Conservation (phyloP, 1,140 invertebrate species). For the Yoshiicerus persimilis region DNA sequence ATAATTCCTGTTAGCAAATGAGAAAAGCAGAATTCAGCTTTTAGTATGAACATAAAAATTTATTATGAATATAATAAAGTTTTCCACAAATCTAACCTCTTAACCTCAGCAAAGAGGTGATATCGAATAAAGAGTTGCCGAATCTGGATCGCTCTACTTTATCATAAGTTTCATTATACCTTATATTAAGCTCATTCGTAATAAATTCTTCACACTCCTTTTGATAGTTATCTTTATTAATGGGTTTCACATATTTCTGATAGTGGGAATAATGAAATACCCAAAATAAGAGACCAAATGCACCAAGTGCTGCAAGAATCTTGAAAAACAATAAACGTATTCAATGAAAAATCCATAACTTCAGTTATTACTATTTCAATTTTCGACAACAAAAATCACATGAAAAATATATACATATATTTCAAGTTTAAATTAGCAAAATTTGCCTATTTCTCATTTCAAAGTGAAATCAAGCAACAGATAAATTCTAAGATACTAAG, state of each 20-base stretch:
- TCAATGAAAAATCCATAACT: too few species aligned
- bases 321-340: too few species aligned
- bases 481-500: background rate
- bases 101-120: background rate
- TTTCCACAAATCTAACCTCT: background rate
- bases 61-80: background rate
- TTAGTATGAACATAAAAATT: too few species aligned
- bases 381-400: background rate
- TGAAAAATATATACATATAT: background rate
- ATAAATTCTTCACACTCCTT: background rate
- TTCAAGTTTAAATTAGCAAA: background rate
- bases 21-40: too few species aligned
- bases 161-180: too few species aligned
- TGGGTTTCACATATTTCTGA: background rate
- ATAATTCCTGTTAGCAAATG: too few species aligned
- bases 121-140: background rate
- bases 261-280: too few species aligned
- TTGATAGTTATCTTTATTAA: too few species aligned
- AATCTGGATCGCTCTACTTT: background rate
- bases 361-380: too few species aligned
- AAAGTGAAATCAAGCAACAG: background rate
- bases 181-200: background rate
- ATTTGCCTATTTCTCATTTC: background rate
- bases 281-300: background rate
- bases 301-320: too few species aligned